phyloP scores from a whole-genome alignment of 2,888 invertebrate genomes.

The Brachyptera risi region DNA sequence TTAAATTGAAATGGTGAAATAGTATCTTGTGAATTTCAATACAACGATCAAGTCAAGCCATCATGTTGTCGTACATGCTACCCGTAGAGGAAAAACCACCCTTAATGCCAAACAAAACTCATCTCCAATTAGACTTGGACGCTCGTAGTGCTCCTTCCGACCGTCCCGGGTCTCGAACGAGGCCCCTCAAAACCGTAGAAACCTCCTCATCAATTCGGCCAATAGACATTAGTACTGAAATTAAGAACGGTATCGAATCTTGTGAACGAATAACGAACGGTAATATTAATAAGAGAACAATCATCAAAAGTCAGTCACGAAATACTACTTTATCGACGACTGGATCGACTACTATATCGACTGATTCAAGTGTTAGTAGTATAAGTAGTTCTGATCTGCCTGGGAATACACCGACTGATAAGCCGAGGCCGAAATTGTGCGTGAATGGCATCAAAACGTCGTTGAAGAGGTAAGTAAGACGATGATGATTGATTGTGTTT shows the following conservation, averaged over 20 bases:
- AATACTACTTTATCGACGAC: slow-evolving; percentile 34
- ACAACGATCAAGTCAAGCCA: no score
- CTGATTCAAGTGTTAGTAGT: slow-evolving; percentile 68
- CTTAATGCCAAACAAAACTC: slow-evolving; percentile 43
- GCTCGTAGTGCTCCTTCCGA: background rate
- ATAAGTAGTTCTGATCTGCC: slow-evolving; percentile 59
- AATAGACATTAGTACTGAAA: background rate
- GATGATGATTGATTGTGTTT: no score
- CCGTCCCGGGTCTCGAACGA: background rate
- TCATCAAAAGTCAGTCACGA: slow-evolving; percentile 35
- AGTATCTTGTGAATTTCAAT: no score
- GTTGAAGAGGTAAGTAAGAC: slow-evolving; percentile 66
- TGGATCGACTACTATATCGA: slow-evolving; percentile 41
- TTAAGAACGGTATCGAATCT: background rate
- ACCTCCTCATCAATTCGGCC: slow-evolving; percentile 41
- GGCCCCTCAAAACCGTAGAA: slow-evolving; percentile 35
- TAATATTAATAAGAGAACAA: slow-evolving; percentile 31
- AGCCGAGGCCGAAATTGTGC: slow-evolving; percentile 62
- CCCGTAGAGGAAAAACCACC: slow-evolving; percentile 72
- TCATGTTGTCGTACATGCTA: slow-evolving; percentile 75
- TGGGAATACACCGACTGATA: slow-evolving; percentile 56
- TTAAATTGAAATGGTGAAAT: no score
- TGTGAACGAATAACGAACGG: slow-evolving; percentile 2
- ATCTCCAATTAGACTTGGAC: slow-evolving; percentile 51
- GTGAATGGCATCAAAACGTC: slow-evolving; percentile 62